A percentile compares a stretch with the other conserved stretches of the same genome.
phyloP scores from a whole-genome alignment of 2,113 vertebrate species.

The Cyanocitta stelleri region DNA sequence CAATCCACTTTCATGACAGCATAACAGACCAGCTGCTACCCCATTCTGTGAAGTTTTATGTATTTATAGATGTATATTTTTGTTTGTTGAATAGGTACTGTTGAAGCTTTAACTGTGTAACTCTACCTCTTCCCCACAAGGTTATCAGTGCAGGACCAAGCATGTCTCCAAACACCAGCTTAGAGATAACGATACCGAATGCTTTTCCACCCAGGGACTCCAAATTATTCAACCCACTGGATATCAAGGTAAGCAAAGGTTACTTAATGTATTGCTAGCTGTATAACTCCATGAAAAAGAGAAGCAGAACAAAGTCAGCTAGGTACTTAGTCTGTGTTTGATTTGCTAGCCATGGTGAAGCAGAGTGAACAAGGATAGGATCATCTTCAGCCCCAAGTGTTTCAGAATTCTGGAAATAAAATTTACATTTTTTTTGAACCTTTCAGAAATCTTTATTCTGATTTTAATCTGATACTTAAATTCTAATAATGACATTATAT shows the following conservation, averaged over 20 bases:
- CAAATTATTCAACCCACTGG: conserved; percentile 79
- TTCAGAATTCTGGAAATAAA: neutral
- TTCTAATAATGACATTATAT: neutral
- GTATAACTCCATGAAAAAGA: neutral
- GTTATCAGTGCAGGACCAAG: conserved; percentile 88
- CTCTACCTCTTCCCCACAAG: conserved; percentile 61
- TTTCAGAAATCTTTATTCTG: neutral
- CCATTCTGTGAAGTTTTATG: neutral
- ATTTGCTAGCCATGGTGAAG: neutral
- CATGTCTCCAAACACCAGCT: conserved; percentile 76
- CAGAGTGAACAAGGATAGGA: neutral
- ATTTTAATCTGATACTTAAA: neutral
- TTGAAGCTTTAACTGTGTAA: neutral
- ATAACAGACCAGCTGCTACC: neutral
- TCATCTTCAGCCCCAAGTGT: neutral
- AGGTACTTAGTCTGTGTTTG: neutral
- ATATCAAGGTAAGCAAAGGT: conserved; percentile 81
- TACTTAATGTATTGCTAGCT: neutral
- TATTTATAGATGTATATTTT: neutral
- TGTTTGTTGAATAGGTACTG: neutral
- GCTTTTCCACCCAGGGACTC: conserved; percentile 72
- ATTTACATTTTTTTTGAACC: neutral
- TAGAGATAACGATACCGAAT: conserved; percentile 84
- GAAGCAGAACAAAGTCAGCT: neutral
- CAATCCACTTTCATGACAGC: neutral